Evolutionary conservation across 2,888 invertebrate genomes (phyloP).

Genomic region (Heliconius hortense): DNA sequence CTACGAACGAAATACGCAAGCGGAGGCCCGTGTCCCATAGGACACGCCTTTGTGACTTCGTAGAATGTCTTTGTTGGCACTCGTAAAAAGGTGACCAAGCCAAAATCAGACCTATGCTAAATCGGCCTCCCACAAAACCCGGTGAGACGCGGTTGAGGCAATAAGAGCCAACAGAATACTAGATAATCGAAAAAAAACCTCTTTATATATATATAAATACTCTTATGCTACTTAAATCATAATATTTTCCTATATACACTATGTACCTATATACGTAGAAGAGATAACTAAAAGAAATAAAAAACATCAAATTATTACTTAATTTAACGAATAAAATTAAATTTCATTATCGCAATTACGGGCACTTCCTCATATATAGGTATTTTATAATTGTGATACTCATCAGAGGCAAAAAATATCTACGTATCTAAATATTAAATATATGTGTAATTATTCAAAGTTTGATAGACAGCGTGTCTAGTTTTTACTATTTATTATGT

Average conservation of each 20-base stretch:
- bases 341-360: constrained; percentile 8
- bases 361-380: background rate
- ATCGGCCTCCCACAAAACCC: no score
- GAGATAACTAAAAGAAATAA: background rate
- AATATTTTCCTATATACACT: background rate
- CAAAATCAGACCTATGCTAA: no score
- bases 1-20: no score
- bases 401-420: background rate
- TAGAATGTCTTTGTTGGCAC: no score
- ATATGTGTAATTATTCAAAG: background rate
- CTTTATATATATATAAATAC: no score
- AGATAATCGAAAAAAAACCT: no score
- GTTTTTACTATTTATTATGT: constrained; percentile 4
- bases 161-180: no score
- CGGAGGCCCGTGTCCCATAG: no score
- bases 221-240: background rate
- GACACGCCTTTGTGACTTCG: no score
- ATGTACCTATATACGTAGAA: background rate
- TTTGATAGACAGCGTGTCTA: constrained; percentile 18
- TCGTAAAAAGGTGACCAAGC: no score
- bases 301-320: background rate
- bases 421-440: background rate
- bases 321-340: background rate
- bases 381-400: constrained; percentile 7
- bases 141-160: no score